Percentiles rank a stretch among this genome's conserved stretches.
Conservation (phyloP, 37 sponge, comb jelly and placozoan genomes). For the Bolinopsis microptera region DNA sequence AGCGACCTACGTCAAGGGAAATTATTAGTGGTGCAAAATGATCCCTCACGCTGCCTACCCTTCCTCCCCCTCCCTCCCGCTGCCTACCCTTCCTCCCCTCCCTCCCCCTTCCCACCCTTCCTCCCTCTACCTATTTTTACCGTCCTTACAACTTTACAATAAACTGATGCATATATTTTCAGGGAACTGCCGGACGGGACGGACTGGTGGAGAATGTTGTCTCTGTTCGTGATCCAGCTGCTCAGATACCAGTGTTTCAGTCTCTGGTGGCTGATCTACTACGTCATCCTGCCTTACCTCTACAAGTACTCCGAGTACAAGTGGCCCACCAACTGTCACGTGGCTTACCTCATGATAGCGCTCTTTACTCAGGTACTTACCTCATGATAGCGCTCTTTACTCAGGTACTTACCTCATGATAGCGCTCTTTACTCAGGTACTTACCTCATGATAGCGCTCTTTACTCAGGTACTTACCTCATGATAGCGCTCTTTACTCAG, state of each 20-base stretch:
- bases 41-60: not conserved
- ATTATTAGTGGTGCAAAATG: too few relatives aligned
- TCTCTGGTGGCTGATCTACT: conserved; percentile 32
- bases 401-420: too few relatives aligned
- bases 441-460: too few relatives aligned
- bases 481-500: too few relatives aligned
- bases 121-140: too few relatives aligned
- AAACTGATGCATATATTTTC: too few relatives aligned
- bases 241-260: conserved; percentile 25
- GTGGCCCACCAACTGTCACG: conserved; percentile 24
- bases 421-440: too few relatives aligned
- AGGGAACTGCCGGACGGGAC: conserved; percentile 46
- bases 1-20: too few relatives aligned
- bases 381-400: too few relatives aligned
- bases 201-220: conserved; percentile 20
- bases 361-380: conserved; percentile 33
- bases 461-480: too few relatives aligned
- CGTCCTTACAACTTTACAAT: too few relatives aligned
- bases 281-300: conserved; percentile 23
- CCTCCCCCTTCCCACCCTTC: not conserved
- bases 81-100: not conserved
- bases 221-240: conserved; percentile 39
- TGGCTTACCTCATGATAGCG: conserved; percentile 28
- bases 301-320: conserved; percentile 28
- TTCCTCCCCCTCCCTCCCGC: not conserved